Base-by-base conservation (phyloP, 2,888 invertebrate genomes). In the Zaprionus obscuricornis region DNA sequence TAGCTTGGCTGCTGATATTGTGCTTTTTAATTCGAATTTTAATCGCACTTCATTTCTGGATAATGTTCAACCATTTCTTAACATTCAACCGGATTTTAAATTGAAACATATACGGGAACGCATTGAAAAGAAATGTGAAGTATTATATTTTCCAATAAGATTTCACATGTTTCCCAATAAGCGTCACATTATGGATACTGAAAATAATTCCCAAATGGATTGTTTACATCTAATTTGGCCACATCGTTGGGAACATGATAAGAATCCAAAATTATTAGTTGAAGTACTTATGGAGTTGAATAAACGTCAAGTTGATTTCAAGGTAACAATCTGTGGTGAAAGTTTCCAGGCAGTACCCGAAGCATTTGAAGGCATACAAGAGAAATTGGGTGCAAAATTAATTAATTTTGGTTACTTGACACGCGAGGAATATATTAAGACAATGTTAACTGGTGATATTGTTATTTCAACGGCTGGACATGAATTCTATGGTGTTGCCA, bases 211-310 rank as follows among this genome's bases (percentile, higher is more conserved):
- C 7, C 74, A 82, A 16, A 67, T 64, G 40, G 83, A 83, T 45
- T 78, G 72, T 64, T 73, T 94, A 34, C 93, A 93, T 77, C 92
- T 95, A 51, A 92, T 94, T 3, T 95, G 95, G 95, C 93, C 95
- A 0, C 95, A 95, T 89, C 91, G 95, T 77, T 95, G 95, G 94
- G 95, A 95, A 87, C 94, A 94, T 87, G 95, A 95, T 85, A 95
- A 95, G 89, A 93, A 93, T 84, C 95, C 95, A 0, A 92, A 93
- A 34, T 87, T 91, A 10, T 92, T 95, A 74, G 93, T 94, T 57
- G 88, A 91, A 24, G 91, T 92, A 0, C 74, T 93, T 3, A 84
- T 90, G 55, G 89, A 89, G 54, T 84, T 93, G 17, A 90, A 91
- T 43, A 91, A 92, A 34, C 89, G 92, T 7, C 91, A 91, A 14